Conservation (phyloP, 2,888 invertebrate genomes). For the Cheiracanthium punctorium region DNA sequence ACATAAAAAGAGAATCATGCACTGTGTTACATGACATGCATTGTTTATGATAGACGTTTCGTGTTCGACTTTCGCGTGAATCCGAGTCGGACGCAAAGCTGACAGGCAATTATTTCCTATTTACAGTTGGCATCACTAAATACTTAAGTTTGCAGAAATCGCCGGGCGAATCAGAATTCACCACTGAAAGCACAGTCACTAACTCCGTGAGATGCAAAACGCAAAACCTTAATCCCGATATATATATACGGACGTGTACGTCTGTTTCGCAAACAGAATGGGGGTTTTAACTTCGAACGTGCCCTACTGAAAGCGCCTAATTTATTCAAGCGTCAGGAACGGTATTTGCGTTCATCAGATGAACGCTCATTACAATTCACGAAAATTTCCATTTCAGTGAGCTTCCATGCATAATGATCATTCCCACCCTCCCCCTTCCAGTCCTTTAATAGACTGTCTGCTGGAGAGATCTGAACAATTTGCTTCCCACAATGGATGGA, state of each 20-base stretch:
- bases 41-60: too few species aligned
- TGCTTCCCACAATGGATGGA: not conserved
- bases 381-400: not conserved
- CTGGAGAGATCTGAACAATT: not conserved
- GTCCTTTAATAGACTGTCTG: not conserved
- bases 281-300: not conserved
- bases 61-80: too few species aligned
- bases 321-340: not conserved
- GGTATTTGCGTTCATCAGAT: conserved; percentile 1
- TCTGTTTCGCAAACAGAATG: not conserved
- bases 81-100: not conserved
- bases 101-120: not conserved
- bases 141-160: not conserved
- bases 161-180: not conserved
- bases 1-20: too few species aligned
- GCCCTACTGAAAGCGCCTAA: not conserved
- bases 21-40: too few species aligned
- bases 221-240: not conserved
- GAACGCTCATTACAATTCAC: not conserved
- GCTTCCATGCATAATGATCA: not conserved
- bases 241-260: not conserved
- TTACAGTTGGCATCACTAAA: not conserved
- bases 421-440: too few species aligned
- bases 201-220: not conserved
- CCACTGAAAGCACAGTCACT: not conserved